Base-by-base conservation (phyloP, 2,113 vertebrate genomes). In the Gobiocypris rarus region DNA sequence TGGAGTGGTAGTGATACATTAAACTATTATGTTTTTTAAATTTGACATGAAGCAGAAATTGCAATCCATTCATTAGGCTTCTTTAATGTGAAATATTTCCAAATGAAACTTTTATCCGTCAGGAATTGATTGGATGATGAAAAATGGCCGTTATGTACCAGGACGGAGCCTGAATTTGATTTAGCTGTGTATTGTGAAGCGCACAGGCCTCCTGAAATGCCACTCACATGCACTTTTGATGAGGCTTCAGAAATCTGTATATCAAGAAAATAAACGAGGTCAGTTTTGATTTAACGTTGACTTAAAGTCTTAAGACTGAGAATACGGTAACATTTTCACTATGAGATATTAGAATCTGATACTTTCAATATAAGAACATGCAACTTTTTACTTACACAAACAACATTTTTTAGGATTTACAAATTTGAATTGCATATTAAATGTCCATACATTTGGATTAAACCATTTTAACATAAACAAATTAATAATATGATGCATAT, bases 1-100 rank as follows among this genome's bases (percentile, higher is more conserved):
- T 63, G 2, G 28, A 58, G 52, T 14, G 22, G 9, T 1, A 22
- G 15, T 19, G 74, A 56, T 76, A 14, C 52, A 77, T 41, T 41
- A 77, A 58, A 58, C 75, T 14, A 77, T 38, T 34, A 54, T n/a
- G 75, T n/a, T 58, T 77, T 77, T 77, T 41, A 41, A 59, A 77
- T 22, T 77, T 13, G 26, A 54, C 48, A 54, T 56, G 52, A 58
- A 38, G 38, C 10, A 26, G 24, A 26, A 52, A 31, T 17, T 31
- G 45, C 28, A 75, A 50, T 4, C 43, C 73, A 52, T 52, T 54
- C 73, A 52, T 28, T 75, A 9, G 5, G 11, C 70, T 3, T 48
- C 69, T 45, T 22, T 73, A 73, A 41, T n/a, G 67, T 41, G 34
- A 73, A 26, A 24, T 45, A 48, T 73, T 24, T 71, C n/a, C 6